Conservation (phyloP, 2,888 invertebrate genomes). For the Pogonocherus hispidulus region DNA sequence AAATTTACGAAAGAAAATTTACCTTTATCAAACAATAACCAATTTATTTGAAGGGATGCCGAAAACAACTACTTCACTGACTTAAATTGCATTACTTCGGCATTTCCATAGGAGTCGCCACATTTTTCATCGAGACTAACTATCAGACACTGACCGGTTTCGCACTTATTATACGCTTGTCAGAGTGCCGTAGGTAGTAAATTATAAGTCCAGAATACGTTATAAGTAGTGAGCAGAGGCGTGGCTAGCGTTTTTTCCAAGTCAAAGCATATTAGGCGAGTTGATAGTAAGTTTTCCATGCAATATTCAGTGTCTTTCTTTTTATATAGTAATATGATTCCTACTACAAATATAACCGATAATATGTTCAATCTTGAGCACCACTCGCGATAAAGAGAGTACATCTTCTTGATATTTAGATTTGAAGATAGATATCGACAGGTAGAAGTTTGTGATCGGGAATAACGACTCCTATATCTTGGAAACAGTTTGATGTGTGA, state of each 20-base stretch:
- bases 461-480: slow-evolving; percentile 1
- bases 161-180: no score
- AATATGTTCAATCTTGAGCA: no score
- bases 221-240: slow-evolving; percentile 3
- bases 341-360: no score
- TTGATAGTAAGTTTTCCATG: no score
- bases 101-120: no score
- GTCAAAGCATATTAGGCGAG: slow-evolving; percentile 3
- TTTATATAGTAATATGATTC: no score
- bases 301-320: no score
- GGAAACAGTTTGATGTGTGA: slow-evolving; percentile 8
- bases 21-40: slow-evolving; percentile 17
- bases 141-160: no score
- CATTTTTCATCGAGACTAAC: no score
- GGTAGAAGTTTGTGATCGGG: neutral
- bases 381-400: neutral
- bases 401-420: slow-evolving; percentile 12
- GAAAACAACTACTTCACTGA: no score
- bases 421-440: neutral
- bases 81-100: no score
- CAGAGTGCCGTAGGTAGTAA: neutral
- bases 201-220: slow-evolving; percentile 13
- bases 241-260: slow-evolving; percentile 10
- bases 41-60: slow-evolving; percentile 13
- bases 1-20: slow-evolving; percentile 17